These are phyloP conservation scores for Ceryle rudis DNA, from an alignment of 2,797 vertebrate genomes.

Conservation along the genomic window DNA sequence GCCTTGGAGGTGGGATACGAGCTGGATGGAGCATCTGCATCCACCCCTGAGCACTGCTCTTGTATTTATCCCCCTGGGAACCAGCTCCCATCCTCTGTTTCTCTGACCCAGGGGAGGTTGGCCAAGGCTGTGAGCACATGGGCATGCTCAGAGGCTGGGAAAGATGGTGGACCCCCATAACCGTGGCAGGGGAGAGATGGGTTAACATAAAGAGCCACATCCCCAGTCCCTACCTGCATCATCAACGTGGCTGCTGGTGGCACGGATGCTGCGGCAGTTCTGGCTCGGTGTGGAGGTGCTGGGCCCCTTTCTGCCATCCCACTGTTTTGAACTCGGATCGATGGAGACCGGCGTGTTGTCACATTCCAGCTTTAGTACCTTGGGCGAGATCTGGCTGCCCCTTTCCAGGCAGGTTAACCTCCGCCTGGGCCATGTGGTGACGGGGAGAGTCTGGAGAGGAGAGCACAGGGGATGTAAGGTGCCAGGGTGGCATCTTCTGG, in stretches of 20 bases:
- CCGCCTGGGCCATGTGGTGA: not conserved
- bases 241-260: rapidly evolving
- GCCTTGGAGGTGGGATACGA: not conserved
- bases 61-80: rapidly evolving
- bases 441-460: not conserved
- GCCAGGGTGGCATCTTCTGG: not conserved
- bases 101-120: not conserved
- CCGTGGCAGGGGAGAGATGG: not conserved
- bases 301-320: not conserved
- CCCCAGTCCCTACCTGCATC: not conserved
- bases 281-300: not conserved
- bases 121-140: not conserved
- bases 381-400: not conserved
- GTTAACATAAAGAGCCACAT: rapidly evolving
- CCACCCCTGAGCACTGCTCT: not conserved
- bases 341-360: rapidly evolving
- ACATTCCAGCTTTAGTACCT: constrained; percentile 35
- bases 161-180: not conserved
- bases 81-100: not conserved
- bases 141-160: not conserved
- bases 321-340: rapidly evolving
- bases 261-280: not conserved
- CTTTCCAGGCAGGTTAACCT: not conserved
- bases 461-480: not conserved
- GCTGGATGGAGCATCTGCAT: rapidly evolving